These are phyloP conservation scores for Myopa tessellatipennis DNA, from an alignment of 2,888 invertebrate genomes.

Conservation along the genomic window DNA sequence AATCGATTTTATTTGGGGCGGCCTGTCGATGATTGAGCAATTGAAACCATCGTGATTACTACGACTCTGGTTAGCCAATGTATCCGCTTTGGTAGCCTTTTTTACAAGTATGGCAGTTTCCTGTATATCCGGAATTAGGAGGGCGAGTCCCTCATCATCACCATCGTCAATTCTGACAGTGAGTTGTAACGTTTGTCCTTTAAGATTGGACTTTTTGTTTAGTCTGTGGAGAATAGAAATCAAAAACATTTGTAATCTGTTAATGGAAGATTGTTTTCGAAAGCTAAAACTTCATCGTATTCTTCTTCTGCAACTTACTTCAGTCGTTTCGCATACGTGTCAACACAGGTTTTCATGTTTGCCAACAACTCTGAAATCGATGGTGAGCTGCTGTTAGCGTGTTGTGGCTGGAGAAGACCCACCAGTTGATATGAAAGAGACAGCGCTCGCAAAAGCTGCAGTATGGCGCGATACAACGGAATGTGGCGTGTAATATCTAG, in stretches of 20 bases:
- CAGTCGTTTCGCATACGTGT: slow-evolving; percentile 88
- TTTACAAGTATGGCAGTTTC: slow-evolving; percentile 68
- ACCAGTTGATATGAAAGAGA: slow-evolving; percentile 74
- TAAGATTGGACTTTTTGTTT: slow-evolving; percentile 73
- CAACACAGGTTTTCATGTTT: slow-evolving; percentile 91
- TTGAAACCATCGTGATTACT: slow-evolving; percentile 45
- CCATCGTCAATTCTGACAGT: slow-evolving; percentile 75
- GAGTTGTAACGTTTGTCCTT: slow-evolving; percentile 67
- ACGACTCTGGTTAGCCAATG: slow-evolving; percentile 56
- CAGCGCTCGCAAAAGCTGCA: slow-evolving; percentile 83
- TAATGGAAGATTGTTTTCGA: too few species aligned
- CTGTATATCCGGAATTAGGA: slow-evolving; percentile 91
- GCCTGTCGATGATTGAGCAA: slow-evolving; percentile 67
- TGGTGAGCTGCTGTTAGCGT: slow-evolving; percentile 67
- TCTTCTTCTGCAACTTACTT: slow-evolving; percentile 70
- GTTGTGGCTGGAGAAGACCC: slow-evolving; percentile 74
- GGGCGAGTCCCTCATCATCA: slow-evolving; percentile 88
- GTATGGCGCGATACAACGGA: slow-evolving; percentile 87
- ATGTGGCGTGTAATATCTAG: slow-evolving; percentile 97
- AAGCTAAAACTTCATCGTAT: background rate
- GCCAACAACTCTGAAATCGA: slow-evolving; percentile 82
- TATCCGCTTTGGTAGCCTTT: slow-evolving; percentile 62
- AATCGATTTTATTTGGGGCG: slow-evolving; percentile 71
- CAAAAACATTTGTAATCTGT: background rate
- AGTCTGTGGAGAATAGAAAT: slow-evolving; percentile 67